Evolutionary conservation across 2,797 vertebrate genomes (phyloP).

Genomic region (Pseudochirops corinnae): DNA sequence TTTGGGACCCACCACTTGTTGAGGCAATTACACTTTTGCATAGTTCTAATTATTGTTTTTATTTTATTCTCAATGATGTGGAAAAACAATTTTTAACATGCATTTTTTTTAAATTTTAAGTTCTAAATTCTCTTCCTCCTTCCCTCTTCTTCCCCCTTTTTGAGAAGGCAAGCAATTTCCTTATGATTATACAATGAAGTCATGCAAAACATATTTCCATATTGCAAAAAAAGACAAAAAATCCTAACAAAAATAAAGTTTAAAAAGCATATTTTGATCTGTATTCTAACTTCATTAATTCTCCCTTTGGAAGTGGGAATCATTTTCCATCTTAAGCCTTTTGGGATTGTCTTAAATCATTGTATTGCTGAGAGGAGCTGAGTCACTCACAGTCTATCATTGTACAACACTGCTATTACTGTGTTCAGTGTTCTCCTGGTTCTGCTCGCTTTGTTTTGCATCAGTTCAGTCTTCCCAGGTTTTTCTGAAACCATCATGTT

Average conservation of each 20-base stretch:
- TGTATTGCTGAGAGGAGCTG: neutral
- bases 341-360: neutral
- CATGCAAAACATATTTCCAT: neutral
- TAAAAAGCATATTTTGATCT: neutral
- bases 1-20: neutral
- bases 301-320: neutral
- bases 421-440: too few relatives aligned
- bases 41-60: neutral
- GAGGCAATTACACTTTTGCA: neutral
- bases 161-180: neutral
- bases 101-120: neutral
- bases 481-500: neutral
- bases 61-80: neutral
- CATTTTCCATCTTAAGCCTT: neutral
- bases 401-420: too few relatives aligned
- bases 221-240: neutral
- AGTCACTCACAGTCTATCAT: neutral
- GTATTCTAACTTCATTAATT: neutral
- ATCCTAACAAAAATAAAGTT: neutral
- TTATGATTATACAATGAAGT: neutral
- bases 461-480: neutral
- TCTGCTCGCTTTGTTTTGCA: too few relatives aligned
- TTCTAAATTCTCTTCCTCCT: neutral
- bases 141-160: neutral
- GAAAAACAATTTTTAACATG: neutral